phyloP scores from a whole-genome alignment of 2,888 invertebrate genomes.

The Chorisops tibialis region DNA sequence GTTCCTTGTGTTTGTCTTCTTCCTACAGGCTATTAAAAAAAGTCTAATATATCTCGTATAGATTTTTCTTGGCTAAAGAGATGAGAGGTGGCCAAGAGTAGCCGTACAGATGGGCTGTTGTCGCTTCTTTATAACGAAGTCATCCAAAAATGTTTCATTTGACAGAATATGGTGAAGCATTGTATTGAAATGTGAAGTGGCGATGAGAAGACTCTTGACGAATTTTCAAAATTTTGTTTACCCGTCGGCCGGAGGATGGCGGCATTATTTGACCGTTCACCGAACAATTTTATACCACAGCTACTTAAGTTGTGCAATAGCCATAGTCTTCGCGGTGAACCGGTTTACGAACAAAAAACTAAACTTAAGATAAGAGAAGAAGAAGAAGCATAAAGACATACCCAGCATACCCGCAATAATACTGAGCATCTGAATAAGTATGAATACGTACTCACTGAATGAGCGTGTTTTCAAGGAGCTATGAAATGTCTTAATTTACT shows the following conservation, averaged over 20 bases:
- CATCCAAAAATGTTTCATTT: constrained; percentile 25
- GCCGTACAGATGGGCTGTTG: constrained; percentile 12
- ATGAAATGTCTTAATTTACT: constrained; percentile 25
- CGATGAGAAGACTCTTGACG: constrained; percentile 14
- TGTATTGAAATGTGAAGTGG: constrained; percentile 7
- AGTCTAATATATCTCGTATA: too few relatives aligned
- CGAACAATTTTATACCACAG: background rate
- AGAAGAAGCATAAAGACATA: background rate
- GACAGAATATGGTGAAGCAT: constrained; percentile 4
- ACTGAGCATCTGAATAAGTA: too few relatives aligned
- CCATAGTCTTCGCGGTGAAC: constrained; percentile 15
- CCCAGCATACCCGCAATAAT: too few relatives aligned
- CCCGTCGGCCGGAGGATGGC: constrained; percentile 15
- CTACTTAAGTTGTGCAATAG: constrained; percentile 23
- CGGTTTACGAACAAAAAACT: constrained; percentile 5
- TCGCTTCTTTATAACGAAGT: constrained; percentile 22
- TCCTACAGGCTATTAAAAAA: background rate
- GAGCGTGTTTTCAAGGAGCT: constrained; percentile 25
- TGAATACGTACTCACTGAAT: constrained; percentile 9
- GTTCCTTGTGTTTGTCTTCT: constrained; percentile 12
- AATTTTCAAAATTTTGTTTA: constrained; percentile 24
- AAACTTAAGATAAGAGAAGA: constrained; percentile 3
- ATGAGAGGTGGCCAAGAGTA: background rate
- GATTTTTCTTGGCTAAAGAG: too few relatives aligned
- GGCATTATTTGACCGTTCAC: constrained; percentile 10